Evolutionary conservation across 2,888 invertebrate genomes (phyloP), one percentile per base, ranked within the genome.

Genomic region (Disparrhopalites patrizii): DNA sequence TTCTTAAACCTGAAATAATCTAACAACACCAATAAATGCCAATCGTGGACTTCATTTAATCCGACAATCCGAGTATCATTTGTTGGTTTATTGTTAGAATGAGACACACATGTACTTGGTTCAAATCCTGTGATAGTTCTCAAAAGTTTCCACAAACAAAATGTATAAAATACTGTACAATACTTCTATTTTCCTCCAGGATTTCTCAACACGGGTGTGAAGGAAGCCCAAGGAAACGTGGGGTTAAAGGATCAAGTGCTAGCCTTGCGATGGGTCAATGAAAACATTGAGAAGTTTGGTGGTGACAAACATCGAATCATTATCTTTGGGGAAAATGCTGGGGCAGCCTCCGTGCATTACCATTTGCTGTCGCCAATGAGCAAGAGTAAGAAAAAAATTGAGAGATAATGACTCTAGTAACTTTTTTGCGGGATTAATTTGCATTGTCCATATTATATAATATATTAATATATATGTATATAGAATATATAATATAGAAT

Each of bases 231-330:
- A 18, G 70, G 69, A 13, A 71, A 71, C 31, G 58, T 63, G 63
- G 70, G 70, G 18, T 33, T 71, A 30, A 68, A 70, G 33, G 74
- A 74, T 60, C 72, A 73, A 65, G 66, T 73, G 1, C 38, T 73
- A 0, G 73, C 71, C 18, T 61, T 75, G 8, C 66, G 72, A 65
- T 75, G 73, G 68, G 66, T 75, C 25, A 62, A 67, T 28, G 72
- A 73, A 10, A 72, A 73, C 23, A 73, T 73, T 50, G 63, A 72
- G 5, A 58, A 64, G 31, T 69, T 69, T 23, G 63, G 66, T 30
- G 75, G 75, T 3, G 67, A 75, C 28, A 62, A 68, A 25, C 66
- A 58, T 28, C 20, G 62, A 13, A 56, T 57, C 7, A 33, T 43
- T 7, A 68, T 74, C 20, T 71, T 73, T 51, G 73, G 75, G 15